Conservation (phyloP, 2,113 vertebrate genomes). For the Albula glossodonta region DNA sequence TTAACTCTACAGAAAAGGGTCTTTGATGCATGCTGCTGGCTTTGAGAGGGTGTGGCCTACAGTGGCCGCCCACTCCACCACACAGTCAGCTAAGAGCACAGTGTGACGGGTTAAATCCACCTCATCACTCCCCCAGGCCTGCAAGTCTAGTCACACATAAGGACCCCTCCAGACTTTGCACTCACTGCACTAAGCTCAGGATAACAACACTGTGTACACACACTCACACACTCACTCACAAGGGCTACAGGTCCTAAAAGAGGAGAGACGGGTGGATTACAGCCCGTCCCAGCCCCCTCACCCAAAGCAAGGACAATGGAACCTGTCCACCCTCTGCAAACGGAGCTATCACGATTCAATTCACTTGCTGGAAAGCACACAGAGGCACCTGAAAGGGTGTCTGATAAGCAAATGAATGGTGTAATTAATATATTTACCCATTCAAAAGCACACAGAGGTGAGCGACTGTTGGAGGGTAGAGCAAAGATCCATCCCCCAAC, state of each 20-base stretch:
- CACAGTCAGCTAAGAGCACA: not conserved
- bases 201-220: not conserved
- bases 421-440: constrained; percentile 3
- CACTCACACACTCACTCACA: not conserved
- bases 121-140: not conserved
- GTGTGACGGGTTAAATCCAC: not conserved
- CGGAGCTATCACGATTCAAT: constrained; percentile 59
- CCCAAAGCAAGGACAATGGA: constrained; percentile 37
- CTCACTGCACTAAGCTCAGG: not conserved
- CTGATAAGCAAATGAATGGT: not conserved
- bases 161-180: not conserved
- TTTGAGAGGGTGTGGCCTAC: not conserved
- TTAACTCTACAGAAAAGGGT: not conserved
- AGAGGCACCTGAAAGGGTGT: not conserved
- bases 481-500: not conserved
- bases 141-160: not conserved
- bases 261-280: constrained; percentile 41
- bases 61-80: no score
- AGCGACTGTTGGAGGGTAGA: not conserved
- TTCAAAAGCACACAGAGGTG: not conserved
- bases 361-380: constrained; percentile 47
- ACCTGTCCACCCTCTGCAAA: constrained; percentile 40
- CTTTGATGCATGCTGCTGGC: not conserved
- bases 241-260: constrained; percentile 40
- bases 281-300: constrained; percentile 44